Evolutionary conservation across 2,888 invertebrate genomes (phyloP), one percentile per base, ranked within the genome.

Genomic region (Ormia ochracea): DNA sequence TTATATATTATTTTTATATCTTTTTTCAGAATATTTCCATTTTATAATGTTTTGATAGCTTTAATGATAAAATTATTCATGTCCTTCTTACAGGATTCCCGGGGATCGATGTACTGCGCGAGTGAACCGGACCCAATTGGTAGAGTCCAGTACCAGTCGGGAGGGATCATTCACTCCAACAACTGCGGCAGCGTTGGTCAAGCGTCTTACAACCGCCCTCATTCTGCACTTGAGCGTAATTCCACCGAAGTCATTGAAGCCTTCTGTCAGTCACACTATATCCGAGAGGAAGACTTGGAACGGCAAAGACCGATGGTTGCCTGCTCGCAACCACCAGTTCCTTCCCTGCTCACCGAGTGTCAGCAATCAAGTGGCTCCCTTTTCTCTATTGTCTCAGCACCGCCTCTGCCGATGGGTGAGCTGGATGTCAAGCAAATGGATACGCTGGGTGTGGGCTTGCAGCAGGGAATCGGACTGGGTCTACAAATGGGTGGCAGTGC

Each of bases 351-450:
- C 82, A 84, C 84, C 75, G 87, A 87, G 72, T 85, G 86, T 61
- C 88, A 88, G 63, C 84, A 86, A 19, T 84, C 87, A 21, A 84
- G 91, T 4, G 93, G 93, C 0, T 94, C 94, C 0, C 86, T 93
- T 52, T 90, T 93, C 85, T 94, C 94, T 12, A 92, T 94, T 82
- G 93, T 93, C 84, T 94, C 94, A 6, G 94, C 94, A 0, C 94
- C 94, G 1, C 91, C 92, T 1, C 90, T 91, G 81, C 90, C 89
- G 21, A 82, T 89, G 84, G 82, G 92, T 90, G 87, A 90, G 90
- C 83, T 88, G 80, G 89, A 88, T 81, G 85, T 86, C 81, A 88
- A 88, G 78, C 87, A 87, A 79, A 84, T 87, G 82, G 88, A 87
- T 50, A 82, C 84, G 12, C 69, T 84, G 59, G 82, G 81, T 59